phyloP scores from a whole-genome alignment of 2,113 vertebrate species.

The Macroglossus sobrinus region DNA sequence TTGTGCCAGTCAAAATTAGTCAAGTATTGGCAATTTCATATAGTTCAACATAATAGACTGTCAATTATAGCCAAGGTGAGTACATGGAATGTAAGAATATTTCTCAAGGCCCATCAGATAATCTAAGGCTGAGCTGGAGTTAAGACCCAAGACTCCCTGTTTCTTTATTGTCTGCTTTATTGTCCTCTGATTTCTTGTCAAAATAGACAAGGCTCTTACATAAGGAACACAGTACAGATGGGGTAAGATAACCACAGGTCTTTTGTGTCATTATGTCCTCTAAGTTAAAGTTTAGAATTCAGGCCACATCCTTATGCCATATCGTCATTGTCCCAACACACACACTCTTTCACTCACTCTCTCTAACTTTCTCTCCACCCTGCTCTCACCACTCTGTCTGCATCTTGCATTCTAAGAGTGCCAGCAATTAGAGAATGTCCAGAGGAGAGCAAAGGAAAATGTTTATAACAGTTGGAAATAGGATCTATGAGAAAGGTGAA shows the following conservation, averaged over 20 bases:
- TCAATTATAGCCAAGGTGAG: background rate
- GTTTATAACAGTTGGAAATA: conserved; percentile 18
- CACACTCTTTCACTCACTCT: background rate
- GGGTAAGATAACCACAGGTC: background rate
- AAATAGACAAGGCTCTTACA: background rate
- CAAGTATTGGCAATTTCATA: background rate
- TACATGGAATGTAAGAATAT: background rate
- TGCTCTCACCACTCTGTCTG: background rate
- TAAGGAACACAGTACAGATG: background rate
- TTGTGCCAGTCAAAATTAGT: conserved; percentile 14
- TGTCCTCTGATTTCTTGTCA: background rate
- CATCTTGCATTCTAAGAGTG: background rate
- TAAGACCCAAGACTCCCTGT: background rate
- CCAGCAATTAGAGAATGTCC: background rate
- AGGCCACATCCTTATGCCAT: background rate
- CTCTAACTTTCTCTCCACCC: background rate
- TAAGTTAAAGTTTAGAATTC: background rate
- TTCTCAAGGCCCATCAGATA: background rate
- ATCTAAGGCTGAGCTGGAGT: background rate
- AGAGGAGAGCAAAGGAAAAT: background rate
- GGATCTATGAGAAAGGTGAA: background rate
- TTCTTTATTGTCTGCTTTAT: background rate
- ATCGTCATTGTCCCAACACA: background rate
- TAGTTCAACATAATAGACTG: background rate
- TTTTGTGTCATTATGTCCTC: background rate